Evolutionary conservation across 2,113 vertebrate species (phyloP).

Genomic region (Neogale vison): DNA sequence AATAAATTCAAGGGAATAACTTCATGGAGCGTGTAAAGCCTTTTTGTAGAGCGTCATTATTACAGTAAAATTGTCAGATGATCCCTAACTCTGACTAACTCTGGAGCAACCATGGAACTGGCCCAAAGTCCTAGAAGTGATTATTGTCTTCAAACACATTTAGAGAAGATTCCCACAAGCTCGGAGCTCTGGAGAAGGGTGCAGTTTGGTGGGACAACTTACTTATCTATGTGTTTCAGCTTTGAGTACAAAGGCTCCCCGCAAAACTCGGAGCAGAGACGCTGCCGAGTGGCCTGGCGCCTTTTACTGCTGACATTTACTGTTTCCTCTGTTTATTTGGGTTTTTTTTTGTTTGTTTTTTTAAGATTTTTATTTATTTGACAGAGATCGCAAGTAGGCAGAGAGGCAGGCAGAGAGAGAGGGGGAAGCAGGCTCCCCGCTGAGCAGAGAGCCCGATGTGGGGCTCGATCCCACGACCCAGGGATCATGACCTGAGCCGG

Average conservation of each 20-base stretch:
- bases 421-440: no score
- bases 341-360: no score
- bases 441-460: no score
- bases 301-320: conserved; percentile 40
- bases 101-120: not conserved
- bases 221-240: not conserved
- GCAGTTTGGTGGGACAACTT: not conserved
- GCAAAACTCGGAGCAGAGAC: not conserved
- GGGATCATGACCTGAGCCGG: no score
- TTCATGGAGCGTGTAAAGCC: not conserved
- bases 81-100: not conserved
- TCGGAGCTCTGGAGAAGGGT: not conserved
- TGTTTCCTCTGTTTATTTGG: not conserved
- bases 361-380: no score
- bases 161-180: not conserved
- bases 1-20: not conserved
- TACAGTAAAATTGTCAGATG: not conserved
- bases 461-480: no score
- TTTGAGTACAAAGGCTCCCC: not conserved
- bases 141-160: not conserved
- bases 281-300: not conserved
- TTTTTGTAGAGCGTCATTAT: not conserved
- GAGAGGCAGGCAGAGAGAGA: no score
- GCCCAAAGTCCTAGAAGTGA: not conserved
- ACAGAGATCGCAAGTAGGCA: no score